Evolutionary conservation across 92 coral and sea anemone species (phyloP).

Genomic region (Zoanthus sociatus): DNA sequence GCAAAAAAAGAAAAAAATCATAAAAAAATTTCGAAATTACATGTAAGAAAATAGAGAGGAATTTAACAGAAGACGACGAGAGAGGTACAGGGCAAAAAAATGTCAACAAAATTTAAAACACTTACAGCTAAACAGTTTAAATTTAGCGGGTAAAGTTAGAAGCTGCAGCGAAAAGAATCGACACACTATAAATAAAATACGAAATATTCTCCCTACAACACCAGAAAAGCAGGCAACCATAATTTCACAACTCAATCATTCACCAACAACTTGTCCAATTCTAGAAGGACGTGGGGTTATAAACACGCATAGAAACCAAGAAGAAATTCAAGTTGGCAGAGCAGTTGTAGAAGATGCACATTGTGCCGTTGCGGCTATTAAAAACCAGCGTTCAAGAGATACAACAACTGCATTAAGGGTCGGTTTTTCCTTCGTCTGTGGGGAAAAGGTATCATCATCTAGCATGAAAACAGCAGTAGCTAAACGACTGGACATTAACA

Average conservation of each 20-base stretch:
- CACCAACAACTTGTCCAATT: conserved; percentile 35
- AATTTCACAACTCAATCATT: conserved; percentile 34
- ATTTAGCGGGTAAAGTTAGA: not conserved
- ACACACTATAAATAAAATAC: conserved; percentile 14
- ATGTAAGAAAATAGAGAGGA: not conserved
- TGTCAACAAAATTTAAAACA: not conserved
- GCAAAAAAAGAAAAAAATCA: not conserved
- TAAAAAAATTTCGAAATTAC: not conserved
- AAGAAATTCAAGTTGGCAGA: conserved; percentile 37
- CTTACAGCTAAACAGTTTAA: not conserved
- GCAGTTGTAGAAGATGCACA: conserved; percentile 43
- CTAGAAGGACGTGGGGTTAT: conserved; percentile 23
- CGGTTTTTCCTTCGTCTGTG: conserved; percentile 46
- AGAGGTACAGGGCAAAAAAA: not conserved
- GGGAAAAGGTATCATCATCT: conserved; percentile 23
- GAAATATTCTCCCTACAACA: conserved; percentile 29
- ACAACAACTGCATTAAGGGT: conserved; percentile 37
- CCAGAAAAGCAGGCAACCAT: conserved; percentile 43
- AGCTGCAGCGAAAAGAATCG: conserved; percentile 28
- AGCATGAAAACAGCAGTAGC: conserved; percentile 43
- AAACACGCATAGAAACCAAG: conserved; percentile 21
- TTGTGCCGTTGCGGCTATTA: conserved; percentile 43
- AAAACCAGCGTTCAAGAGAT: conserved; percentile 48
- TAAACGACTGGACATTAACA: conserved; percentile 36
- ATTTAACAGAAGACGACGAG: conserved; percentile 11